Evolutionary conservation across 2,888 invertebrate species (phyloP).

Genomic region (Ennomos fuscantarius): DNA sequence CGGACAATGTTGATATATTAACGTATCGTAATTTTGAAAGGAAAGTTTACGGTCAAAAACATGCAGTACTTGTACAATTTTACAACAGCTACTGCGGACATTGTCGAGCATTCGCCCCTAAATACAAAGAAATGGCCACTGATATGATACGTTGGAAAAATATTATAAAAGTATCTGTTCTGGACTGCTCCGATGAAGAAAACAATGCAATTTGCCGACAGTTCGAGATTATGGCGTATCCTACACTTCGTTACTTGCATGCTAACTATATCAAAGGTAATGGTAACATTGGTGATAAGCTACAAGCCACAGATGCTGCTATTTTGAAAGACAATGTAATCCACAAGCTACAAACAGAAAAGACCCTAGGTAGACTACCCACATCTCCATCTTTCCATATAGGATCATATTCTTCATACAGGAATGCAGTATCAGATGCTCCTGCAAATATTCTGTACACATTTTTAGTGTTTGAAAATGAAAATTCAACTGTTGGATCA

Average conservation of each 20-base stretch:
- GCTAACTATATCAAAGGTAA: conserved; percentile 86
- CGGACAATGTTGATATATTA: conserved; percentile 88
- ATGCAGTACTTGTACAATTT: conserved; percentile 94
- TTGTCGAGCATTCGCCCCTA: conserved; percentile 95
- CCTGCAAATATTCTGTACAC: conserved; percentile 81
- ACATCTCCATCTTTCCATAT: conserved; percentile 88
- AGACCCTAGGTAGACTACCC: conserved; percentile 81
- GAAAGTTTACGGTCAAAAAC: conserved; percentile 86
- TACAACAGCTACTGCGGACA: conserved; percentile 99
- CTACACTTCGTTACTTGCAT: conserved; percentile 92
- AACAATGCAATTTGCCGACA: conserved; percentile 95
- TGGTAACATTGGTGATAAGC: conserved; percentile 86
- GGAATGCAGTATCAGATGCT: conserved; percentile 81
- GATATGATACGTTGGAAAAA: conserved; percentile 89
- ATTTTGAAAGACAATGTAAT: conserved; percentile 85
- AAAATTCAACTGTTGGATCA: conserved; percentile 86
- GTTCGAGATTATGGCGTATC: conserved; percentile 95
- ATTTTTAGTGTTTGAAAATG: conserved; percentile 88
- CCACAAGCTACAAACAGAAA: conserved; percentile 85
- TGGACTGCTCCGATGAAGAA: conserved; percentile 94
- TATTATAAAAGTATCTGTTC: conserved; percentile 89
- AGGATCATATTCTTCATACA: conserved; percentile 77
- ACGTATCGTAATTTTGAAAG: conserved; percentile 88
- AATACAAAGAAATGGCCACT: conserved; percentile 92
- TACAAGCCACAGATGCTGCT: conserved; percentile 82